Percentiles rank a stretch among this genome's conserved stretches.
Evolutionary conservation across 2,888 invertebrate species (phyloP).

Genomic region (Copidosoma aretas): DNA sequence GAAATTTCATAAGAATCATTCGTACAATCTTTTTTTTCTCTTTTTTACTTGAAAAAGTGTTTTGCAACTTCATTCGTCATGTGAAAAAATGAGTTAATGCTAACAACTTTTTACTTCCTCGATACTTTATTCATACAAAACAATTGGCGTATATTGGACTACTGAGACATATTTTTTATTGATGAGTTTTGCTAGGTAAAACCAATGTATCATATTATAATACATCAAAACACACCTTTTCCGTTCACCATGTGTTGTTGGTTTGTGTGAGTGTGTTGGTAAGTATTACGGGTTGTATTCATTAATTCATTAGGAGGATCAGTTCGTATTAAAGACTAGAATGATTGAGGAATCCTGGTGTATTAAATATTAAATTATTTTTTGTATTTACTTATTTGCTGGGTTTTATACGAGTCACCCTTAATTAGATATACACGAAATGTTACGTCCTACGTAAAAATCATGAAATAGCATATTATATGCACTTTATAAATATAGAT

Average conservation of each 20-base stretch:
- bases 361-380: background rate
- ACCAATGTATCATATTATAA: background rate
- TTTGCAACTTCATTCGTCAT: background rate
- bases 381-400: constrained; percentile 16
- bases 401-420: constrained; percentile 32
- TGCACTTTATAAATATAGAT: constrained; percentile 45
- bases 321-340: constrained; percentile 40
- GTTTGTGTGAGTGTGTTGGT: background rate
- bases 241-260: too few relatives aligned
- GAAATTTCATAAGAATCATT: background rate
- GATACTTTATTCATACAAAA: too few relatives aligned
- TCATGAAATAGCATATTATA: constrained; percentile 42
- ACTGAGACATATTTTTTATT: too few relatives aligned
- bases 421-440: constrained; percentile 36
- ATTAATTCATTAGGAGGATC: constrained; percentile 40
- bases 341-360: constrained; percentile 38
- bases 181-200: background rate
- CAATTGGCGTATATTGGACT: too few relatives aligned
- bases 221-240: background rate
- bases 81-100: too few relatives aligned
- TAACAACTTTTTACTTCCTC: too few relatives aligned
- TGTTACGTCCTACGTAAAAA: constrained; percentile 45
- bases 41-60: background rate
- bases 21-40: background rate
- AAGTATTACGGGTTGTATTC: background rate